phyloP scores from a whole-genome alignment of 1,140 invertebrate genomes.

The Leptinotarsa texana region DNA sequence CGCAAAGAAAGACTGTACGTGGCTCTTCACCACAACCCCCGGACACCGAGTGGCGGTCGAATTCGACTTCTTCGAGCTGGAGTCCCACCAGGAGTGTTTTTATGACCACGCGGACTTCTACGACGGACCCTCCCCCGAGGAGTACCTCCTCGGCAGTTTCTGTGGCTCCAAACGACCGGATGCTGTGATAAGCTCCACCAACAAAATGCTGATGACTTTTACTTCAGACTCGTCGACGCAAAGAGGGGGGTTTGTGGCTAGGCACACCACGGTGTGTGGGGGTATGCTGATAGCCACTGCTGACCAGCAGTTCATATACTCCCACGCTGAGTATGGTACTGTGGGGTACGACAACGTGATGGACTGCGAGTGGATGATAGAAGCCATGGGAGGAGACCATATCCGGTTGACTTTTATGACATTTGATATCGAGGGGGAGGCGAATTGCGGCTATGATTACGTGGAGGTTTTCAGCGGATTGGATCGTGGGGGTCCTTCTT shows the following conservation, averaged over 20 bases:
- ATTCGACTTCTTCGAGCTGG: slow-evolving; percentile 93
- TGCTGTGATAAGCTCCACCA: slow-evolving; percentile 79
- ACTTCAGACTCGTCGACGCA: slow-evolving; percentile 94
- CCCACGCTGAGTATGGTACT: slow-evolving; percentile 89
- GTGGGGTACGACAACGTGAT: slow-evolving; percentile 83
- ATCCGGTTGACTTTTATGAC: slow-evolving; percentile 84
- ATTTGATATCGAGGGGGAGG: slow-evolving; percentile 91
- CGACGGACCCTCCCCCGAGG: slow-evolving; percentile 80
- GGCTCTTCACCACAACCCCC: slow-evolving; percentile 93
- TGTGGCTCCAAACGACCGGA: slow-evolving; percentile 89
- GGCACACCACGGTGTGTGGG: slow-evolving; percentile 86
- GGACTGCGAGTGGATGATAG: slow-evolving; percentile 96
- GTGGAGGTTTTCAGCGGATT: slow-evolving; percentile 88
- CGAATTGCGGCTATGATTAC: slow-evolving; percentile 90
- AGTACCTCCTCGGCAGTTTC: slow-evolving; percentile 80
- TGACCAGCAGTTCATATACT: slow-evolving; percentile 83
- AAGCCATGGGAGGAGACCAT: slow-evolving; percentile 73
- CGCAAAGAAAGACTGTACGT: slow-evolving; percentile 92
- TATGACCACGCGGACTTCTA: slow-evolving; percentile 94
- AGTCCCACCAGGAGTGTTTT: slow-evolving; percentile 93
- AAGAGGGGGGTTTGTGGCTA: slow-evolving; percentile 75
- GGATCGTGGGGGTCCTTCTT: slow-evolving; percentile 71
- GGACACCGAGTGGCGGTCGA: slow-evolving; percentile 94
- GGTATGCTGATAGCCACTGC: slow-evolving; percentile 81
- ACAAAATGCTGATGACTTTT: slow-evolving; percentile 94